A percentile compares a stretch with the other conserved stretches of the same genome.
Evolutionary conservation across 2,113 vertebrate genomes (phyloP).

Genomic region (Cathartes aura): DNA sequence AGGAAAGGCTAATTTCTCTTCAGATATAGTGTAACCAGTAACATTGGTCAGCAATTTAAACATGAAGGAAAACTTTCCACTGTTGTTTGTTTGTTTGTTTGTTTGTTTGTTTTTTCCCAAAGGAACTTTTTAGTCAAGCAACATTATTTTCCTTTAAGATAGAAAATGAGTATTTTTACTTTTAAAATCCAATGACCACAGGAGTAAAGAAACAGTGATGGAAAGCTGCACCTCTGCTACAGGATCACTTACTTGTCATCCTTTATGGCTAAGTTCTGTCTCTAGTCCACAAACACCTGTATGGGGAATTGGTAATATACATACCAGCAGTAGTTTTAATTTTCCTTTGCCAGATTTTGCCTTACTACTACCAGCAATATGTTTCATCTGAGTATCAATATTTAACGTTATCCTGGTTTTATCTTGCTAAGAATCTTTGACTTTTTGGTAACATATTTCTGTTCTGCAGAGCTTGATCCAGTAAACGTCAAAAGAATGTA

Average conservation of each 20-base stretch:
- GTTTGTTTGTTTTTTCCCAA: background rate
- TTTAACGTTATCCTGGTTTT: background rate
- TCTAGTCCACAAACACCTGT: background rate
- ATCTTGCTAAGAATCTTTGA: background rate
- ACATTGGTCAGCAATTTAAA: background rate
- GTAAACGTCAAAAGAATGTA: background rate
- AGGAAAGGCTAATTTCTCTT: background rate
- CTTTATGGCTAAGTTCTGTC: background rate
- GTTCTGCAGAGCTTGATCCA: background rate
- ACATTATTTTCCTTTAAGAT: background rate
- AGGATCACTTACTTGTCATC: background rate
- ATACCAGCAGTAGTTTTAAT: background rate
- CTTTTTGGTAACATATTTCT: background rate
- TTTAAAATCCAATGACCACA: background rate
- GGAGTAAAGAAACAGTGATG: background rate
- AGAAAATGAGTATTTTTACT: background rate
- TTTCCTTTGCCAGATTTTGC: background rate
- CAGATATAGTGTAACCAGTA: background rate
- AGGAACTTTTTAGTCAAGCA: background rate
- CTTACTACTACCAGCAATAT: background rate
- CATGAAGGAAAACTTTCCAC: background rate
- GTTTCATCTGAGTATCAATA: background rate
- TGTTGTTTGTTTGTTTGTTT: background rate
- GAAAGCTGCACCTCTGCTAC: background rate
- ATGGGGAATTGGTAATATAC: background rate